phyloP scores from a whole-genome alignment of 2,888 invertebrate species.

The Acleris sparsana region DNA sequence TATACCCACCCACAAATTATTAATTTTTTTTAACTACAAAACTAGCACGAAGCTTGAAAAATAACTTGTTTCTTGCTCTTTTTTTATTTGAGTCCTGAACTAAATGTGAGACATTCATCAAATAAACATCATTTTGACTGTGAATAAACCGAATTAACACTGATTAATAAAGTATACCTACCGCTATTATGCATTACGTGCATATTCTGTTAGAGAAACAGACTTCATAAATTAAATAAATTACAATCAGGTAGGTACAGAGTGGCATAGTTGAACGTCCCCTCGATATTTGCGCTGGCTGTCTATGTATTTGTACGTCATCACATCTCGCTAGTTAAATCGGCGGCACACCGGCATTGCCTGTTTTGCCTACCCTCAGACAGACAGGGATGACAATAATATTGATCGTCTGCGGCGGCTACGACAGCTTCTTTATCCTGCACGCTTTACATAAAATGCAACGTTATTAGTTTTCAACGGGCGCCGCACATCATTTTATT shows the following conservation, averaged over 20 bases:
- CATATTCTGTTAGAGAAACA: no score
- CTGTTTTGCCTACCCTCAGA: constrained; percentile 23
- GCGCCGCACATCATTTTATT: constrained; percentile 14
- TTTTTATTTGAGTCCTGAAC: no score
- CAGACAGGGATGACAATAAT: constrained; percentile 35
- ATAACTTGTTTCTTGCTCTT: neutral
- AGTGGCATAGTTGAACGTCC: neutral
- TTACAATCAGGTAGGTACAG: no score
- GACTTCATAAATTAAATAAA: no score
- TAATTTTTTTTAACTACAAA: no score
- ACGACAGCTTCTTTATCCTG: constrained; percentile 23
- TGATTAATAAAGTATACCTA: no score
- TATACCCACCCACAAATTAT: no score
- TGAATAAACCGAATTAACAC: no score
- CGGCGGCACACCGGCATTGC: constrained; percentile 11
- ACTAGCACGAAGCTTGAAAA: no score
- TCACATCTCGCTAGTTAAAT: constrained; percentile 23
- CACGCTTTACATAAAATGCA: constrained; percentile 30
- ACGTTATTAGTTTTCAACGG: constrained; percentile 29
- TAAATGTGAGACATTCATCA: no score
- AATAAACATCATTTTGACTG: no score
- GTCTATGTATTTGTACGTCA: neutral
- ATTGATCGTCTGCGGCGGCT: constrained; percentile 26
- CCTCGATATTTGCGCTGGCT: neutral
- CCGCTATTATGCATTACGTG: no score